These are phyloP conservation scores for Acleris emargana DNA, from an alignment of 2,888 invertebrate species.

Conservation along the genomic window DNA sequence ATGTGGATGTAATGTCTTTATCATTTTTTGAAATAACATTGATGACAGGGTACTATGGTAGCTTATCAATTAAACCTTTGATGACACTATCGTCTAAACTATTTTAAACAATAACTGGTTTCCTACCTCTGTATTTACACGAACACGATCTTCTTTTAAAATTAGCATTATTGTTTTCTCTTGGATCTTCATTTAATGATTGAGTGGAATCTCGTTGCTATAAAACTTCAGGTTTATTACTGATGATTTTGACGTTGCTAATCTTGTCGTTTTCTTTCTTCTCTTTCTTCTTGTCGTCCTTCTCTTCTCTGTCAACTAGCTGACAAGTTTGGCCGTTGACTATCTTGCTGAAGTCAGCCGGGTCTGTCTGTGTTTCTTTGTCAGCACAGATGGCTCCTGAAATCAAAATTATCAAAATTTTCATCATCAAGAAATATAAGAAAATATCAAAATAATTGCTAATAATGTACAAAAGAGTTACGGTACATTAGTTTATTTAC, in stretches of 20 bases:
- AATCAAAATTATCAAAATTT: slow-evolving; percentile 21
- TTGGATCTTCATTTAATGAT: slow-evolving; percentile 63
- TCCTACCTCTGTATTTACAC: slow-evolving; percentile 70
- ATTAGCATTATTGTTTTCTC: slow-evolving; percentile 56
- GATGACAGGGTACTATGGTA: too few relatives aligned
- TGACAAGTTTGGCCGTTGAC: slow-evolving; percentile 64
- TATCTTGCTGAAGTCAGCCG: slow-evolving; percentile 61
- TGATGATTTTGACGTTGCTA: slow-evolving; percentile 44
- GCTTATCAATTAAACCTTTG: too few relatives aligned
- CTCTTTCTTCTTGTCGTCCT: slow-evolving; percentile 45
- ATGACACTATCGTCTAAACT: not conserved
- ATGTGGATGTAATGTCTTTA: too few relatives aligned
- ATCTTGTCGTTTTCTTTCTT: slow-evolving; percentile 42
- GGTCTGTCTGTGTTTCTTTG: slow-evolving; percentile 73
- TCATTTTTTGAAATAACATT: too few relatives aligned
- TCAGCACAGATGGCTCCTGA: slow-evolving; percentile 62
- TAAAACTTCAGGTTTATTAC: slow-evolving; percentile 65
- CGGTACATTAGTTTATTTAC: too few relatives aligned
- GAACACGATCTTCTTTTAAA: slow-evolving; percentile 73
- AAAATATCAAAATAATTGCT: not conserved
- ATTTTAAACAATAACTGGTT: slow-evolving; percentile 67
- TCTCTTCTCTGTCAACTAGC: slow-evolving; percentile 44
- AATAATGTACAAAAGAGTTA: too few relatives aligned
- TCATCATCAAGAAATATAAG: not conserved
- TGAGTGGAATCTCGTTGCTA: slow-evolving; percentile 73